phyloP scores from a whole-genome alignment of 2,888 invertebrate genomes.

The Microchrysa polita region DNA sequence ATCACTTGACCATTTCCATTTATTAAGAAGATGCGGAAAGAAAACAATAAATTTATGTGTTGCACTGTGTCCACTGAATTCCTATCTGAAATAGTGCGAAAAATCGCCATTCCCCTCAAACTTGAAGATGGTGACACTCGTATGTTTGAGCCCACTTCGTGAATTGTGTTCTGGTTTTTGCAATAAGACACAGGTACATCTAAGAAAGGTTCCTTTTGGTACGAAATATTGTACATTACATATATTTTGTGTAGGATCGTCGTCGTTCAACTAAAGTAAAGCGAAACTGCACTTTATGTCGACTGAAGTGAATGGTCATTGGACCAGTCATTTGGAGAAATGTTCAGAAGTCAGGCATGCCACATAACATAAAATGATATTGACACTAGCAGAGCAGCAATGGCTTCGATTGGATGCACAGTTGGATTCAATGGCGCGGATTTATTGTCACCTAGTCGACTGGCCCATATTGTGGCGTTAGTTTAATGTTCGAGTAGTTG shows the following conservation, averaged over 20 bases:
- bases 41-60: slow-evolving; percentile 22
- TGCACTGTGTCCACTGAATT: neutral
- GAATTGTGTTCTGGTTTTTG: neutral
- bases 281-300: no score
- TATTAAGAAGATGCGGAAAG: slow-evolving; percentile 21
- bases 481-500: slow-evolving; percentile 12
- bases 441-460: neutral
- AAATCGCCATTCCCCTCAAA: neutral
- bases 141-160: neutral
- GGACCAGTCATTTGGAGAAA: slow-evolving; percentile 4
- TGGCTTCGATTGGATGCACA: slow-evolving; percentile 1
- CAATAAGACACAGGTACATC: neutral
- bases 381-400: neutral
- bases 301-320: neutral
- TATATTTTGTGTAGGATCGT: slow-evolving; percentile 8
- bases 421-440: slow-evolving; percentile 1
- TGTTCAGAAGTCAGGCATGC: neutral
- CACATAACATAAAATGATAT: neutral
- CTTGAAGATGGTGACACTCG: neutral
- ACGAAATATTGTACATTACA: no score
- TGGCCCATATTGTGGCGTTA: neutral
- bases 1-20: slow-evolving; percentile 31
- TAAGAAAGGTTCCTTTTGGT: neutral
- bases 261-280: neutral
- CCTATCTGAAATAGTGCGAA: neutral